phyloP scores from a whole-genome alignment of 2,113 vertebrate genomes.

The Condylura cristata region DNA sequence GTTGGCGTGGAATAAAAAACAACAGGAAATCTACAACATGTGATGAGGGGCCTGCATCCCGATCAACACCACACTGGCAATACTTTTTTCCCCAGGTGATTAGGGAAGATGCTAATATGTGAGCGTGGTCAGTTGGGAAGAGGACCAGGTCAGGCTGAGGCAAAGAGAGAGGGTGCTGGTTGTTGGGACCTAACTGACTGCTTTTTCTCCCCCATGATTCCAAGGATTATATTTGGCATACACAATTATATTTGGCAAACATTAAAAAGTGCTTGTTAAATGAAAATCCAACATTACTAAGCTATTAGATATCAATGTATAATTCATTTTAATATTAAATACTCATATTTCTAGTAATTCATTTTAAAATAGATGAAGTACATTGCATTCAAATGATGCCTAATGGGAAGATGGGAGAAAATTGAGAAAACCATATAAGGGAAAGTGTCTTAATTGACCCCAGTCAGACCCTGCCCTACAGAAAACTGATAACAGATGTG shows the following conservation, averaged over 20 bases:
- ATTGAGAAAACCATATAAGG: neutral
- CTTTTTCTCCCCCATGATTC: neutral
- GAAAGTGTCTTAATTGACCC: neutral
- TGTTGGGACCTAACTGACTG: neutral
- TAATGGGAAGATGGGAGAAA: neutral
- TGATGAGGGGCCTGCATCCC: neutral
- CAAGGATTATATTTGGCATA: neutral
- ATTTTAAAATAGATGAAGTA: neutral
- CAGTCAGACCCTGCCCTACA: neutral
- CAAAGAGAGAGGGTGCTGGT: neutral
- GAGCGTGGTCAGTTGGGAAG: neutral
- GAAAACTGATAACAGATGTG: neutral
- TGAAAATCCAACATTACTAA: neutral
- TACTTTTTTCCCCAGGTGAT: neutral
- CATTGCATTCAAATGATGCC: neutral
- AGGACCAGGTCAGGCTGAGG: accelerated
- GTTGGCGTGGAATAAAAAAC: neutral
- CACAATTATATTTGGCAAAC: neutral
- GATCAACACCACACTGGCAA: neutral
- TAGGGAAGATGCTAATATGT: neutral
- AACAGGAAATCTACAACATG: neutral
- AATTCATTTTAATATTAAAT: neutral
- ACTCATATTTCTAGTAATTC: neutral
- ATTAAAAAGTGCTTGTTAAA: neutral
- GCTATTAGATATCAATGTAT: neutral